phyloP scores from a whole-genome alignment of 2,797 vertebrate genomes.

The Myotis daubentonii region DNA sequence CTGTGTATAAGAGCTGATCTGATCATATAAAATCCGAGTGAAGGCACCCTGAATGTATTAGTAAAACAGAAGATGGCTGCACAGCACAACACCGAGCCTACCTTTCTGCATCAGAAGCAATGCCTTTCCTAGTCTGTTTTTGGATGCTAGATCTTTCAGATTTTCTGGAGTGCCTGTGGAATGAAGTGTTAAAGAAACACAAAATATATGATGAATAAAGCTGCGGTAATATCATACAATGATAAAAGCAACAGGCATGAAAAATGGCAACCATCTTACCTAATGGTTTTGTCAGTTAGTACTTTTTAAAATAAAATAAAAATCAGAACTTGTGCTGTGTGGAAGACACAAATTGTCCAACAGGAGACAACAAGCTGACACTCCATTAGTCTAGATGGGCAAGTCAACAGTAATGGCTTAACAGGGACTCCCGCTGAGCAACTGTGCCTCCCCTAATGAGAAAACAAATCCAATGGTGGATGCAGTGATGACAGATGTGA shows the following conservation, averaged over 20 bases:
- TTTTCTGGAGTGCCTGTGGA: constrained; percentile 93
- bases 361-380: not conserved
- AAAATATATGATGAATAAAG: constrained; percentile 83
- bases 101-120: constrained; percentile 92
- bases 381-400: not conserved
- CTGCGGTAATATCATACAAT: constrained; percentile 66
- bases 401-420: not conserved
- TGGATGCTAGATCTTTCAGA: constrained; percentile 93
- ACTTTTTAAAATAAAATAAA: constrained; percentile 55
- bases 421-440: not conserved
- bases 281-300: constrained; percentile 46
- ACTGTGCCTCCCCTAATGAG: not conserved
- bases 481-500: not conserved
- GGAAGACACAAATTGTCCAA: constrained; percentile 44
- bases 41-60: not conserved
- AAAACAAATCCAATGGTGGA: not conserved
- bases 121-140: constrained; percentile 92
- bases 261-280: constrained; percentile 64
- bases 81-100: constrained; percentile 84
- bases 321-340: not conserved
- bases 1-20: not conserved
- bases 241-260: constrained; percentile 73
- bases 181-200: constrained; percentile 87
- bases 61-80: constrained; percentile 1
- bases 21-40: not conserved